Conservation (phyloP, 2,888 invertebrate species). For the Carpatolechia fugitivella region DNA sequence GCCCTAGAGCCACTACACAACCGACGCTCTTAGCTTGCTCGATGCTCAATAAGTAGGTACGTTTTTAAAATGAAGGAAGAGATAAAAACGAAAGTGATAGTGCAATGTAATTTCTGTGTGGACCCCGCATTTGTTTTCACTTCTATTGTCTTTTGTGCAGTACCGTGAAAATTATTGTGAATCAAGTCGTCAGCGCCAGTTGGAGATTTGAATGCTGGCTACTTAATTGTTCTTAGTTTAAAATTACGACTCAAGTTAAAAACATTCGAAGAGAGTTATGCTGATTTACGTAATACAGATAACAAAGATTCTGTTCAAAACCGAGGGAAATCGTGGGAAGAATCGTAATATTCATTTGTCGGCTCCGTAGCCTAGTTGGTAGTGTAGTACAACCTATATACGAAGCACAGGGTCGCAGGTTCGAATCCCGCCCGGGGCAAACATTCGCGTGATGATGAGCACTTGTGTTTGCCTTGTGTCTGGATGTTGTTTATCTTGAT, state of each 20-base stretch:
- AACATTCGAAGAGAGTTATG: background rate
- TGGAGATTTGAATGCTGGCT: background rate
- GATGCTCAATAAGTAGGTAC: too few relatives aligned
- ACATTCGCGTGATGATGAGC: too few relatives aligned
- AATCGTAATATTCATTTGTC: conserved; percentile 19
- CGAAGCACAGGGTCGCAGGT: too few relatives aligned
- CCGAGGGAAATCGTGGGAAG: conserved; percentile 33
- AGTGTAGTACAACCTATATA: too few relatives aligned
- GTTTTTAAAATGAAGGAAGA: too few relatives aligned
- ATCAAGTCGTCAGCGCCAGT: background rate
- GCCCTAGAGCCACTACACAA: too few relatives aligned
- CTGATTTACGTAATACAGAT: background rate
- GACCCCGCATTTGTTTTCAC: conserved; percentile 62
- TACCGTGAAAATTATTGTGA: conserved; percentile 49
- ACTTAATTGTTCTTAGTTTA: background rate
- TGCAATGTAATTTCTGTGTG: conserved; percentile 47
- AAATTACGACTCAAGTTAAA: background rate
- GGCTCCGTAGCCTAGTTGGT: too few relatives aligned
- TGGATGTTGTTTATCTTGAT: too few relatives aligned
- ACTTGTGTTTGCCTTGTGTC: too few relatives aligned
- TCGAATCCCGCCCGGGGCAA: too few relatives aligned
- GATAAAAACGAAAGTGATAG: conserved; percentile 55
- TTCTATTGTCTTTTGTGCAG: conserved; percentile 66
- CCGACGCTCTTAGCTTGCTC: too few relatives aligned
- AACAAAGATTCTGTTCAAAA: background rate